phyloP scores from a whole-genome alignment of 2,888 invertebrate species.

The Megamerina dolium region DNA sequence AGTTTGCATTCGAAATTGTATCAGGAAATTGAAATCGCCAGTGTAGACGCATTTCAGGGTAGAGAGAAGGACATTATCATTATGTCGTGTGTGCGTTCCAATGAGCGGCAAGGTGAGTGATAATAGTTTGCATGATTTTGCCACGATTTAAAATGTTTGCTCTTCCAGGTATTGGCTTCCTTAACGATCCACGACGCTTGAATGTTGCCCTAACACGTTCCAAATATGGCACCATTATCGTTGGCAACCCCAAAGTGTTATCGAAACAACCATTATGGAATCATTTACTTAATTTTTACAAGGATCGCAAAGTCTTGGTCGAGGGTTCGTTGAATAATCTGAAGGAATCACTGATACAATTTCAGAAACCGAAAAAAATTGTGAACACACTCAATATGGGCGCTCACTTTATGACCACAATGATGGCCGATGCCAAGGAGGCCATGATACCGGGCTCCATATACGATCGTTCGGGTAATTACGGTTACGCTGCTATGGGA shows the following conservation, averaged over 20 bases:
- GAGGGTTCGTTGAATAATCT: conserved; percentile 97
- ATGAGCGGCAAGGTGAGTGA: conserved; percentile 84
- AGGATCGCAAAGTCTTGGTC: conserved; percentile 87
- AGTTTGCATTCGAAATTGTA: conserved; percentile 94
- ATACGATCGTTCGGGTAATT: conserved; percentile 69
- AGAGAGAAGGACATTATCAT: conserved; percentile 99
- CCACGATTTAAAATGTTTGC: neutral
- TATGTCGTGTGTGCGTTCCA: conserved; percentile 97
- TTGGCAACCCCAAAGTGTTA: conserved; percentile 97
- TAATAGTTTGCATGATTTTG: neutral
- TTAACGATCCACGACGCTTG: conserved; percentile 94
- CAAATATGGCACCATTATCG: conserved; percentile 95
- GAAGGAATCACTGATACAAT: conserved; percentile 93
- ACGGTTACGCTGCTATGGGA: conserved; percentile 24
- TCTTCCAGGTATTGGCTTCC: conserved; percentile 71
- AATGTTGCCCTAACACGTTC: conserved; percentile 98
- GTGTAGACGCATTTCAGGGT: conserved; percentile 99
- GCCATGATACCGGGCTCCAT: conserved; percentile 90
- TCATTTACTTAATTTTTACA: conserved; percentile 93
- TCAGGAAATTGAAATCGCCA: conserved; percentile 98
- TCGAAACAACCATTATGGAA: conserved; percentile 99
- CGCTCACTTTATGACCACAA: conserved; percentile 94
- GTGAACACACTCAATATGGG: conserved; percentile 92
- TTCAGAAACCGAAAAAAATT: conserved; percentile 94
- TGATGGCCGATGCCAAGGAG: conserved; percentile 95